phyloP scores from a whole-genome alignment of 2,888 invertebrate species.

The Spialia ferax region DNA sequence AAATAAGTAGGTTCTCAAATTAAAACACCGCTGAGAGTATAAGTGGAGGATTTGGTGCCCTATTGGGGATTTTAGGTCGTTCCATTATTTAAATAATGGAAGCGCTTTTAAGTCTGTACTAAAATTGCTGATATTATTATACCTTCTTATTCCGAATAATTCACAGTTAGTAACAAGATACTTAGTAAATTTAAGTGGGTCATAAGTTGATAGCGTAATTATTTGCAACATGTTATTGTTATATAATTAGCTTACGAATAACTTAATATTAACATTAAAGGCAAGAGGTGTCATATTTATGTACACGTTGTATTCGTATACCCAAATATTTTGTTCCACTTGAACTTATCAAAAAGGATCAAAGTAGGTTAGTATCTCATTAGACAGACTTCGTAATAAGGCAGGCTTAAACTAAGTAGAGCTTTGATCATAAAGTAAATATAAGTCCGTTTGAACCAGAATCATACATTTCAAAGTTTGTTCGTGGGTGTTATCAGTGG shows the following conservation, averaged over 20 bases:
- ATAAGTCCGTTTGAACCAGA: conserved; percentile 35
- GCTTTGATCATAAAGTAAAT: conserved; percentile 39
- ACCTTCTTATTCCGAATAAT: not conserved
- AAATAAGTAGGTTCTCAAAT: conserved; percentile 74
- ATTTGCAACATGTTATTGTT: too few species aligned
- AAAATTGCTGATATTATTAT: conserved; percentile 6
- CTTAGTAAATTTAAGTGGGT: not conserved
- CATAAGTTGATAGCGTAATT: conserved; percentile 1
- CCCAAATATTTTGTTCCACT: too few species aligned
- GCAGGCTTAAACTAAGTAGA: conserved; percentile 7
- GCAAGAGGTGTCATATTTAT: too few species aligned
- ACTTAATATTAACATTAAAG: too few species aligned
- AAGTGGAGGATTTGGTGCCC: conserved; percentile 45
- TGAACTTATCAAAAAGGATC: not conserved
- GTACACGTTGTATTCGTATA: too few species aligned
- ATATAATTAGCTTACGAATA: too few species aligned
- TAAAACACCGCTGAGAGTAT: conserved; percentile 56
- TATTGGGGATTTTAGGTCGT: conserved; percentile 45
- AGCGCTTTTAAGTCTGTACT: not conserved
- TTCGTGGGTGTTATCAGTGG: conserved; percentile 63
- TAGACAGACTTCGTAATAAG: not conserved
- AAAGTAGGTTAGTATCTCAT: not conserved
- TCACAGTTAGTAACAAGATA: not conserved
- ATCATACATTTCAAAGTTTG: conserved; percentile 46
- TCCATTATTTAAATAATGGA: conserved; percentile 34